Conservation (phyloP, 2,113 vertebrate genomes). For the Aegotheles bennettii region DNA sequence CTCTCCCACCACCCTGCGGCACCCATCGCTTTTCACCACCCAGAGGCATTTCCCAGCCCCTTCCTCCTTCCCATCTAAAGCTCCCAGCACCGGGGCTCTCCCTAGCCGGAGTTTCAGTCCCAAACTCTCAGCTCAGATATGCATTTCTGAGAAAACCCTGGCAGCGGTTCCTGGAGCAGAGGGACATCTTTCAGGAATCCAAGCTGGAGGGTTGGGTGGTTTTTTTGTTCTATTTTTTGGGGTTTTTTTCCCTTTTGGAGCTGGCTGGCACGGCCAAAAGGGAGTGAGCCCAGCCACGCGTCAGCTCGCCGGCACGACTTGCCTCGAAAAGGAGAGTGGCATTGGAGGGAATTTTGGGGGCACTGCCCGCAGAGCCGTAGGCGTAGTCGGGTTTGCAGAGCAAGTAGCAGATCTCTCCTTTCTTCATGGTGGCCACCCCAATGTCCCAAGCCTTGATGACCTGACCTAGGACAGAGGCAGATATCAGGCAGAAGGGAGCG, state of each 20-base stretch:
- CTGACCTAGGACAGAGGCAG: constrained; percentile 78
- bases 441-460: constrained; percentile 96
- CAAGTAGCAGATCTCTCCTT: constrained; percentile 87
- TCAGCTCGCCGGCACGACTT: background rate
- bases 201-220: background rate
- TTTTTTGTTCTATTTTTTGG: background rate
- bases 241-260: background rate
- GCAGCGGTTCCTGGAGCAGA: constrained; percentile 48
- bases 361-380: constrained; percentile 84
- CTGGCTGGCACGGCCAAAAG: background rate
- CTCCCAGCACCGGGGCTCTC: background rate
- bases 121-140: constrained; percentile 53
- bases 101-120: background rate
- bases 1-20: background rate
- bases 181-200: constrained; percentile 70
- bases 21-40: background rate
- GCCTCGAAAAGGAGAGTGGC: constrained; percentile 89
- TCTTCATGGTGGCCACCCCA: constrained; percentile 89
- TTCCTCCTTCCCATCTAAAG: background rate
- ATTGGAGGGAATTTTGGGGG: constrained; percentile 89
- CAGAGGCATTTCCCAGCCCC: background rate
- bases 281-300: background rate
- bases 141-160: constrained; percentile 71
- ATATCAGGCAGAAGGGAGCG: background rate
- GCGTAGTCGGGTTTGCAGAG: constrained; percentile 91